Conservation (phyloP, 2,113 vertebrate genomes). For the Eudyptes chrysolophus region DNA sequence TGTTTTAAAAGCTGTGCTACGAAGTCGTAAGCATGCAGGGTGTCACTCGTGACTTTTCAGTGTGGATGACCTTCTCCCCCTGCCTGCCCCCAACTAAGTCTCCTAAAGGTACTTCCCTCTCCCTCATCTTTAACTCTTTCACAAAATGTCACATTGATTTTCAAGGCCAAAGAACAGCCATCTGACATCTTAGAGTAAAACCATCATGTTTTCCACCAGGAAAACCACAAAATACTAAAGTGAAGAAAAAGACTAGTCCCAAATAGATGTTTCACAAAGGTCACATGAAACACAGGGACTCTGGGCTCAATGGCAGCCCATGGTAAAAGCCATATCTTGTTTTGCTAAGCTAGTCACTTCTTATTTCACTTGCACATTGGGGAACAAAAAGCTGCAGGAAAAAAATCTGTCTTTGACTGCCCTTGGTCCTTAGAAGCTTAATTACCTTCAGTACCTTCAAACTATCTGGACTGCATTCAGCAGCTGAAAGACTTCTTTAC, state of each 20-base stretch:
- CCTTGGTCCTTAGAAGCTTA: not conserved
- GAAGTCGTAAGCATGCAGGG: not conserved
- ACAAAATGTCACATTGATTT: slow-evolving; percentile 26
- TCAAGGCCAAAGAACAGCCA: not conserved
- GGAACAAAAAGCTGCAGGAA: not conserved
- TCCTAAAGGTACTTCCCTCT: not conserved
- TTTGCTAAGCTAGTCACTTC: not conserved
- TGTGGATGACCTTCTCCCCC: not conserved
- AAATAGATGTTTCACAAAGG: slow-evolving; percentile 13
- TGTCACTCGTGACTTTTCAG: not conserved
- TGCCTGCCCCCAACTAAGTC: not conserved
- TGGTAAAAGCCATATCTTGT: not conserved
- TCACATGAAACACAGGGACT: not conserved
- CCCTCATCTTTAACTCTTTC: not conserved
- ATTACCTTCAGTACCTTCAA: not conserved
- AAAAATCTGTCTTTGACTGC: not conserved
- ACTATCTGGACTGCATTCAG: not conserved
- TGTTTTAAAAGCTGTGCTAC: not conserved
- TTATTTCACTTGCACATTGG: not conserved
- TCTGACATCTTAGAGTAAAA: not conserved
- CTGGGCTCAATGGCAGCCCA: not conserved
- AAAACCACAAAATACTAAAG: slow-evolving; percentile 1
- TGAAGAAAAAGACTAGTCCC: not conserved
- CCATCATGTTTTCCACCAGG: not conserved
- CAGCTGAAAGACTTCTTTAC: not conserved